phyloP scores from a whole-genome alignment of 2,113 vertebrate species.

The Rallus limicola region DNA sequence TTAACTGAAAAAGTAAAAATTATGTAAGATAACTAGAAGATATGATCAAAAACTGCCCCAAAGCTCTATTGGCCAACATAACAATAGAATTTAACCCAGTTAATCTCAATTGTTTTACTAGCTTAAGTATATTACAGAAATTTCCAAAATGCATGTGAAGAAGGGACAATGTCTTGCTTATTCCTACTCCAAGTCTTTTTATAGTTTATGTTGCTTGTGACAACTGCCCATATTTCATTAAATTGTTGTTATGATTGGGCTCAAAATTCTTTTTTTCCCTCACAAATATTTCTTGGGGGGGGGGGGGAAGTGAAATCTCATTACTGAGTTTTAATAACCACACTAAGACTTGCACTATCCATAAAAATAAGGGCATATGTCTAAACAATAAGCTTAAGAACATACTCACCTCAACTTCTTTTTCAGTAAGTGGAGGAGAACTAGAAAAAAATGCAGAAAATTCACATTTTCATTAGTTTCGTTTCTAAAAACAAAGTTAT shows the following conservation, averaged over 20 bases:
- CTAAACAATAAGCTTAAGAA: neutral
- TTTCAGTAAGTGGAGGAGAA: conserved; percentile 91
- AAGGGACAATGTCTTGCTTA: neutral
- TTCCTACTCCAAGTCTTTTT: neutral
- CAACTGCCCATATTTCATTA: neutral
- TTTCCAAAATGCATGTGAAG: neutral
- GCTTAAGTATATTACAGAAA: neutral
- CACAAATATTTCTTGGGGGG: neutral
- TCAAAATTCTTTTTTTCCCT: neutral
- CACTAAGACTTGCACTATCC: neutral
- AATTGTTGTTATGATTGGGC: neutral
- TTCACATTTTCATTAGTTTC: neutral
- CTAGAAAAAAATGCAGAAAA: conserved; percentile 77
- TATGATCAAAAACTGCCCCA: neutral
- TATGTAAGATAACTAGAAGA: neutral
- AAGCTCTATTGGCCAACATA: neutral
- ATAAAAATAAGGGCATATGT: neutral
- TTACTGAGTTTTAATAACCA: neutral
- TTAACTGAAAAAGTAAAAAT: neutral
- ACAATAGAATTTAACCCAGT: neutral
- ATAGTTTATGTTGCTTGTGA: neutral
- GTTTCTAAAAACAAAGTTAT: neutral
- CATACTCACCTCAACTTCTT: conserved; percentile 93
- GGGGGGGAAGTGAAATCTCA: neutral
- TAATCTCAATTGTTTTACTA: neutral